Evolutionary conservation across 2,113 vertebrate species (phyloP).

Genomic region (Ramphastos sulfuratus): DNA sequence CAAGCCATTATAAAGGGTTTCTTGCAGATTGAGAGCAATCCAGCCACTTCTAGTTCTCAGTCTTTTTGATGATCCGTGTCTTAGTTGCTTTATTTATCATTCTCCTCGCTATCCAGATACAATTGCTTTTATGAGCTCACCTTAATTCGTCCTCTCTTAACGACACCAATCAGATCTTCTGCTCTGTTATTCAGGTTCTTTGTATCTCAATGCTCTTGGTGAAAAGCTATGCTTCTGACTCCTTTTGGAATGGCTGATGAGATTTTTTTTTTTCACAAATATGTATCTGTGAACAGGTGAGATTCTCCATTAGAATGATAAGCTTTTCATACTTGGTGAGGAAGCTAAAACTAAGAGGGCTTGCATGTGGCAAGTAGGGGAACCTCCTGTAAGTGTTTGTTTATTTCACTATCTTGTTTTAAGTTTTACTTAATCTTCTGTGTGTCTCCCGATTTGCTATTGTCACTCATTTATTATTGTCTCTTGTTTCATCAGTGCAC

Average conservation of each 20-base stretch:
- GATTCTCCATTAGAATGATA: too few relatives aligned
- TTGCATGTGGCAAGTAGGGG: neutral
- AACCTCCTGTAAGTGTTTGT: neutral
- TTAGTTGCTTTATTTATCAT: neutral
- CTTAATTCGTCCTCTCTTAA: neutral
- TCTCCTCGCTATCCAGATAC: fast-evolving
- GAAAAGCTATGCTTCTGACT: neutral
- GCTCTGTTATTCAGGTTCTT: neutral
- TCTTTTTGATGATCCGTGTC: fast-evolving
- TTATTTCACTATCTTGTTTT: neutral
- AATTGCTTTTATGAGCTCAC: neutral
- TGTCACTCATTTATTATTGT: neutral
- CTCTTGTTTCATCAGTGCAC: neutral
- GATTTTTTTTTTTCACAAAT: neutral
- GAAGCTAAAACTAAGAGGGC: neutral
- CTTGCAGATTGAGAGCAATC: fast-evolving
- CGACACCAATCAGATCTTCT: neutral
- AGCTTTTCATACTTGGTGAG: neutral
- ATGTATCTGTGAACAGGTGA: neutral
- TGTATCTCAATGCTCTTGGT: neutral
- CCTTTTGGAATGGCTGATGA: neutral
- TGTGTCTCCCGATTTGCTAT: neutral
- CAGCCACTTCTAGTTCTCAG: fast-evolving
- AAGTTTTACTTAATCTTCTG: neutral
- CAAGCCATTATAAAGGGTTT: neutral